These are phyloP conservation scores for Lutjanus argentimaculatus DNA, from an alignment of 2,797 vertebrate genomes.

Conservation along the genomic window DNA sequence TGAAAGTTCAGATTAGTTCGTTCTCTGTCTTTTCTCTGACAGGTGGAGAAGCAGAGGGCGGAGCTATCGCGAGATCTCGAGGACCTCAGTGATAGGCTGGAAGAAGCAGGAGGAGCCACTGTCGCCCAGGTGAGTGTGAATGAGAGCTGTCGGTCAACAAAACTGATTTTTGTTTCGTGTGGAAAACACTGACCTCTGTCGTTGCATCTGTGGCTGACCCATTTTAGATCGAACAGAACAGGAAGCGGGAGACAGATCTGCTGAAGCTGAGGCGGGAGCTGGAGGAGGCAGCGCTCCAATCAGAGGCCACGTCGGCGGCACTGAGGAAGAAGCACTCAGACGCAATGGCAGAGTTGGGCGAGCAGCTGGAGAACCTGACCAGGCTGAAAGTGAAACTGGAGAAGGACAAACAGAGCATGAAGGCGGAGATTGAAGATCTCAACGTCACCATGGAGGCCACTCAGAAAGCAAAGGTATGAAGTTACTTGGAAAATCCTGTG, in stretches of 20 bases:
- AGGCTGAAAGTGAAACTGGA: constrained; percentile 81
- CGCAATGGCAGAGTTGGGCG: constrained; percentile 72
- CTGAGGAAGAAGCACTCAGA: constrained; percentile 79
- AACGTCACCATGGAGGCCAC: constrained; percentile 69
- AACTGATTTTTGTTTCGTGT: too few species aligned
- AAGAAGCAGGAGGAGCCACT: constrained; percentile 84
- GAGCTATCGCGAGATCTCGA: constrained; percentile 85
- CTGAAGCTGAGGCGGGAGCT: constrained; percentile 81
- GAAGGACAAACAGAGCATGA: constrained; percentile 84
- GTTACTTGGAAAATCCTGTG: not conserved
- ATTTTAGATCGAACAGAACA: constrained; percentile 83
- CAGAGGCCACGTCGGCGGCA: constrained; percentile 68
- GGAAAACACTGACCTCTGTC: not conserved
- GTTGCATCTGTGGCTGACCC: not conserved
- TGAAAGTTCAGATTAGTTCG: not conserved
- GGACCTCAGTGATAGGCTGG: constrained; percentile 84
- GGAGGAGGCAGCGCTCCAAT: constrained; percentile 82
- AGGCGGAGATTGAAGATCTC: constrained; percentile 82
- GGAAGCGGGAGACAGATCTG: constrained; percentile 79
- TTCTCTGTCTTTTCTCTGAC: constrained; percentile 21
- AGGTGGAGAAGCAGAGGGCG: constrained; percentile 86
- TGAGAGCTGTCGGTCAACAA: constrained; percentile 12
- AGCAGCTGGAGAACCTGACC: constrained; percentile 80
- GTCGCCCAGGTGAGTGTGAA: constrained; percentile 76
- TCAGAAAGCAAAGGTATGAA: constrained; percentile 79